These are phyloP conservation scores for Microtus ochrogaster DNA, from an alignment of 2,113 vertebrate species.

Conservation along the genomic window DNA sequence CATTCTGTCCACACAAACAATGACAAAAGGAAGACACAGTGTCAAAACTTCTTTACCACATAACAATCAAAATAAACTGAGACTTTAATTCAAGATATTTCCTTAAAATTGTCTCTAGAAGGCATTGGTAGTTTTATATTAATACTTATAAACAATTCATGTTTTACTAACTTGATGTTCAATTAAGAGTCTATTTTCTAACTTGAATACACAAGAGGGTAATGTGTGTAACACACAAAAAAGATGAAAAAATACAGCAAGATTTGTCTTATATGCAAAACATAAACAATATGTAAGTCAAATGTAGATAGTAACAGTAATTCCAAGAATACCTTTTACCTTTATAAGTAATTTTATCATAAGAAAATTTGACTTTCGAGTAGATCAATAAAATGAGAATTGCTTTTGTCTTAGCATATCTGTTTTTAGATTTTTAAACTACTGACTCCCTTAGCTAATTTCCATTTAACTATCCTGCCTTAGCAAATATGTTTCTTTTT, in stretches of 20 bases:
- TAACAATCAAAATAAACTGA: conserved; percentile 42
- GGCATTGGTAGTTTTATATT: conserved; percentile 9
- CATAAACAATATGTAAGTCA: conserved; percentile 15
- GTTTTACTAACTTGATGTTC: conserved; percentile 37
- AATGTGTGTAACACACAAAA: not conserved
- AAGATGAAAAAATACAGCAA: conserved; percentile 18
- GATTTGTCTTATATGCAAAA: conserved; percentile 41
- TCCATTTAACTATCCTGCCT: not conserved
- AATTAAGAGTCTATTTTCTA: conserved; percentile 65
- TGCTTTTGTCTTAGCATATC: conserved; percentile 9
- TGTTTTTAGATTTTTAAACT: conserved; percentile 61
- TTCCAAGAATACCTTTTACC: conserved; percentile 23
- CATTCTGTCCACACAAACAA: conserved; percentile 31
- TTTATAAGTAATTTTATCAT: conserved; percentile 40
- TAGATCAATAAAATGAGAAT: conserved; percentile 52
- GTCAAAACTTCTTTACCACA: conserved; percentile 25
- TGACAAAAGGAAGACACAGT: conserved; percentile 24
- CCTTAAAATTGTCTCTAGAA: conserved; percentile 36
- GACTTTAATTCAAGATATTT: conserved; percentile 36
- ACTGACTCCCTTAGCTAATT: not conserved
- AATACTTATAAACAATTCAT: conserved; percentile 30
- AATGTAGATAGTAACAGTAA: conserved; percentile 38
- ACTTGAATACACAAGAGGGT: not conserved
- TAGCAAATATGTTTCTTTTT: not conserved
- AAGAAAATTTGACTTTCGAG: conserved; percentile 40